Base-by-base conservation (phyloP, 2,888 invertebrate species). In the Melanotus villosus region DNA sequence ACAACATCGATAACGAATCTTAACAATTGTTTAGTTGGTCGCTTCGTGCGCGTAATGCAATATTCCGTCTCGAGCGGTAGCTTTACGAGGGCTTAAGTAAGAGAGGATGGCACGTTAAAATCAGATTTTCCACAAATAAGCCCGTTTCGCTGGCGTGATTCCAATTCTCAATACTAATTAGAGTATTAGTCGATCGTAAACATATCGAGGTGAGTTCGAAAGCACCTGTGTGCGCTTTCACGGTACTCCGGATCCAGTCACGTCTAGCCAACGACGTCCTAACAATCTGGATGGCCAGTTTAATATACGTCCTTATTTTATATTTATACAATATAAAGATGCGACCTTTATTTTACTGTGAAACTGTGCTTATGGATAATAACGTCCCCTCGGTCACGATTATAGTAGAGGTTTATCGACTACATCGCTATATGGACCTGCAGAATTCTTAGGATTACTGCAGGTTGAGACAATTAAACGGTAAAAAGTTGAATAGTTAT, bases 331-430 rank as follows among this genome's bases (percentile, higher is more conserved):
- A 10, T 16, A n/a, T 16, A n/a, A 34, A 47, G 6, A 19, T 32
- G 4, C 23, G 34, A 38, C 7, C 16, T 41, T 41, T 12, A 70
- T 69, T 67, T 57, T 36, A 38, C 38, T 76, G 72, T 59, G 59
- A 47, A 4, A 64, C 70, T 70, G 72, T 69, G 52, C 65, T 75
- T 76, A 70, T 75, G 73, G 69, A 75, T 73, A 76, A 75, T 76
- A 75, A 71, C 76, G 71, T 72, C 69, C 71, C 66, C 65, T 50
- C 60, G 73, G 76, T 76, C 76, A 76, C 76, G 76, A 75, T 75
- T 73, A 70, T 62, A 70, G 58, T 68, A 65, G 57, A 63, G 68
- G 72, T 73, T 75, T 75, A 75, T 75, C 76, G 72, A 66, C 47
- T 67, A 65, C 68, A 76, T 76, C 72, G 65, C 65, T 68, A 58